These are phyloP conservation scores for Cassiopea xamachana DNA, from an alignment of 30 jellyfish, hydroid and myxozoan species.

Conservation along the genomic window DNA sequence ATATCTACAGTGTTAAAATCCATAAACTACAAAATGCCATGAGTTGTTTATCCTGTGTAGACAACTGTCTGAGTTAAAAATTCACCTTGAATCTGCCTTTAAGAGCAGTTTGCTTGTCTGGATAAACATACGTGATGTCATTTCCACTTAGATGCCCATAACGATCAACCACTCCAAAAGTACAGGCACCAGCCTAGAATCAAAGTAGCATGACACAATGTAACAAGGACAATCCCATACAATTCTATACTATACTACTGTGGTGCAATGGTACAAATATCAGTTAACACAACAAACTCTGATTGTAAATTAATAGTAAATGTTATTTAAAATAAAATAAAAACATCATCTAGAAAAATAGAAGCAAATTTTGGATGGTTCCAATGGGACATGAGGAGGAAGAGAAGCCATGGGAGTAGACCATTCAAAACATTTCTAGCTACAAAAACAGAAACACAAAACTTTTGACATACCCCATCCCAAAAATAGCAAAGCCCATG, in stretches of 20 bases:
- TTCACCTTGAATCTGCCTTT: slow-evolving; percentile 86
- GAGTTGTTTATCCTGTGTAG: no score
- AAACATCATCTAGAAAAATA: no score
- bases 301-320: no score
- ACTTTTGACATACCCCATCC: slow-evolving; percentile 64
- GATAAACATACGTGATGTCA: slow-evolving; percentile 74
- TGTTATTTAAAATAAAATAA: no score
- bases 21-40: no score
- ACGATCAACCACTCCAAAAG: slow-evolving; percentile 82
- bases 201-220: no score
- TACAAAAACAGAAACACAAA: background rate
- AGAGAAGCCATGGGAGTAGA: no score
- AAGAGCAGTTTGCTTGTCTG: slow-evolving; percentile 82
- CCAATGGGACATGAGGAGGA: no score
- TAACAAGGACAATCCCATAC: background rate
- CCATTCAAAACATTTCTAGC: background rate
- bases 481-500: slow-evolving; percentile 79
- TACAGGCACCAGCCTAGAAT: slow-evolving; percentile 82
- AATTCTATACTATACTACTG: background rate
- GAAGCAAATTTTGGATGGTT: no score
- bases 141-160: slow-evolving; percentile 80
- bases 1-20: no score
- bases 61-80: no score
- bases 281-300: background rate
- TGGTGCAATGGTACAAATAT: no score